Base-by-base conservation (phyloP, 2,888 invertebrate species). In the Epinotia nisella region DNA sequence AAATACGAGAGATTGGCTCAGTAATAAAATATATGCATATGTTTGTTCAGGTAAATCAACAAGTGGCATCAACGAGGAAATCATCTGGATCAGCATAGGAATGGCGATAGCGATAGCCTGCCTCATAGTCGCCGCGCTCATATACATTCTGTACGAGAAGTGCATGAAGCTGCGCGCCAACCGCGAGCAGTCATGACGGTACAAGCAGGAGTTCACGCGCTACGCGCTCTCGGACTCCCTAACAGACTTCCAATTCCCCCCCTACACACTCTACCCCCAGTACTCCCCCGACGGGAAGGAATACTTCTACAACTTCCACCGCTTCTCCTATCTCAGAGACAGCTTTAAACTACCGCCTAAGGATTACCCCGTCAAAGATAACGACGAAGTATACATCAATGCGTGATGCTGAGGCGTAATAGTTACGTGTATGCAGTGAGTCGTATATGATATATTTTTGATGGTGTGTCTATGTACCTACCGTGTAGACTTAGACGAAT, bases 71-170 rank as follows among this genome's bases (percentile, higher is more conserved):
- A 97, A 97, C 89, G 97, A 97, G 87, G 97, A 97, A 89, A 97
- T 97, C 79, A 97, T 97, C 85, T 97, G 97, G 97, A 97, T 97
- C 83, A 97, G 97, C 91, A 97, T 97, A 87, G 97, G 97, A 69
- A 97, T 97, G 97, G 97, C 97, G 49, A 96, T 97, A 77, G 96
- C 97, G 72, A 97, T 97, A 80, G 96, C 96, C 9, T 94, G 97
- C 3, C 94, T 97, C 67, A 97, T 97, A 86, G 96, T 96, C 29
- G 96, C 97, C 81, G 97, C 97, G 0, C 92, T 97, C 15, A 97
- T 97, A 92, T 97, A 97, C 88, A 96, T 97, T 78, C 95, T 96
- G 77, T 94, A 96, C 73, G 97, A 97, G 90, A 97, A 97, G 85
- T 97, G 97, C 88, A 95, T 95, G 81, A 96, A 96, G 82, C 93